Evolutionary conservation across 2,888 invertebrate genomes (phyloP), one percentile per base, ranked within the genome.

Genomic region (Chaitophorus viminalis): DNA sequence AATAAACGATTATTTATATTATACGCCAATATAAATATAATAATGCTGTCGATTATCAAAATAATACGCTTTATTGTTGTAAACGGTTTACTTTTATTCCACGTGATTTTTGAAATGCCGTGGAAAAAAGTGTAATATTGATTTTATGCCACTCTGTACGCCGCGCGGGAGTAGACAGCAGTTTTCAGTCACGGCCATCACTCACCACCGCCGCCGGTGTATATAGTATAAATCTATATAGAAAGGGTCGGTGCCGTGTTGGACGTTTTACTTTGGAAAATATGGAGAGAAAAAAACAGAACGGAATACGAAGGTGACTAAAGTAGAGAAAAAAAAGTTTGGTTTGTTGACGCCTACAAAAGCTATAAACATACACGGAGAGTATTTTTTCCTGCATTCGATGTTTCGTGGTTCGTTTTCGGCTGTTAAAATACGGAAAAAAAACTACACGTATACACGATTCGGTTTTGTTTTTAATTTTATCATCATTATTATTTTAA

Each of bases 101-200:
- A 29, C 39, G n/a, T 52, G 85, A 82, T 85, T 76, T 84, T 77
- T 31, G 46, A 77, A 85, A 68, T 46, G 54, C 52, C 29, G 70
- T 1, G 77, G 86, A 33, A 70, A 86, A 85, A 86, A 86, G 70
- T 54, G 52, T 86, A 70, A 86, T 86, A 86, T 86, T 86, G 86
- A 86, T 86, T 86, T 86, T 86, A 68, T 36, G 86, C 78, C 78
- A 86, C 70, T 70, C 77, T 4, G 14, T 46, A 54, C 29, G 31
- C 21, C 31, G 52, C 70, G n/a, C 17, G 17, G 39, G 77, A 46
- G 77, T 86, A 86, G 70, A 36, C 52, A 70, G 70, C 29, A 72
- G 77, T 72, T 86, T 85, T 78, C 78, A 72, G 86, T 86, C 70
- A 68, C 86, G 70, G 36, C 78, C 78, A 54, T 86, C 77, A 85